These are phyloP conservation scores for Clinocottus analis DNA, from an alignment of 2,113 vertebrate species.

Conservation along the genomic window DNA sequence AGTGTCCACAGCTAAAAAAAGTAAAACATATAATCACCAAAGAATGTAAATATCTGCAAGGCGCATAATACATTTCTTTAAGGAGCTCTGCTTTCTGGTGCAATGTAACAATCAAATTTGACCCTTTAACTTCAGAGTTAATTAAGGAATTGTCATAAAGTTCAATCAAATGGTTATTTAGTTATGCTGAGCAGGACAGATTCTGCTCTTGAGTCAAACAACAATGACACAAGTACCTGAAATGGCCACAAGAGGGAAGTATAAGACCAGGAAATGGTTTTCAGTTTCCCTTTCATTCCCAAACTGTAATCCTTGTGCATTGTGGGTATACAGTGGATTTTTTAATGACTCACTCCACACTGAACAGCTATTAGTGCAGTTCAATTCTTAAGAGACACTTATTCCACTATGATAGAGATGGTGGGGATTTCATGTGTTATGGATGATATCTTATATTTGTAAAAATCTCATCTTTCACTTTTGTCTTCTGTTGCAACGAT, in stretches of 20 bases:
- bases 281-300: not conserved
- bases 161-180: not conserved
- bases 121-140: not conserved
- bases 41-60: not conserved
- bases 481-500: not conserved
- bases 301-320: not conserved
- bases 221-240: not conserved
- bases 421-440: not conserved
- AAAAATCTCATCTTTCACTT: slow-evolving; percentile 3
- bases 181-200: not conserved
- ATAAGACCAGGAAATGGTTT: slow-evolving; percentile 48
- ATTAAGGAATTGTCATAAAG: not conserved
- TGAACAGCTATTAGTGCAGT: not conserved
- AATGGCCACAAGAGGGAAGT: slow-evolving; percentile 58
- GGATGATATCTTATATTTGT: not conserved
- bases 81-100: not conserved
- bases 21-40: not conserved
- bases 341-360: not conserved
- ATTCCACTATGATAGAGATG: not conserved
- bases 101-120: not conserved
- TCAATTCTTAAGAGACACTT: not conserved
- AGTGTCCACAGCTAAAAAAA: not conserved
- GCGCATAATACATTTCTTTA: not conserved
- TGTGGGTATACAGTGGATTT: not conserved
- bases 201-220: not conserved